Evolutionary conservation across 1,140 invertebrate genomes (phyloP).

Genomic region (Globodera ellingtonae): DNA sequence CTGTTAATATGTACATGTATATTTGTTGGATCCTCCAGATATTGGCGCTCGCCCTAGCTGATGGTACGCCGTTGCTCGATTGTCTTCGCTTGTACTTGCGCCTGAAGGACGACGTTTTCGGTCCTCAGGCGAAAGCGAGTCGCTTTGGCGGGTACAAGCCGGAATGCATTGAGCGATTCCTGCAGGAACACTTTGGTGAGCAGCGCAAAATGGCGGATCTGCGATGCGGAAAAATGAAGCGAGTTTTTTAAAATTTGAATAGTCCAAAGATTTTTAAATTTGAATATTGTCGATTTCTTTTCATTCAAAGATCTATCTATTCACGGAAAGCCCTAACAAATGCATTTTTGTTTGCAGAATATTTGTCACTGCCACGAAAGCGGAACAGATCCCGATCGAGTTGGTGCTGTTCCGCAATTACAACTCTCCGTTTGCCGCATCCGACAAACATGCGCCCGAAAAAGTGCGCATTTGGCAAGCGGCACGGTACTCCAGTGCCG

Average conservation of each 20-base stretch:
- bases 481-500: constrained; percentile 75
- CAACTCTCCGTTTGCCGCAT: constrained; percentile 70
- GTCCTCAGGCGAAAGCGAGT: constrained; percentile 70
- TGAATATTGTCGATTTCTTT: no score
- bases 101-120: constrained; percentile 79
- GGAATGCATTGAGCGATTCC: constrained; percentile 71
- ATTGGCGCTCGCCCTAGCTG: constrained; percentile 76
- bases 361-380: constrained; percentile 85
- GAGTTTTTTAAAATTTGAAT: not conserved
- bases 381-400: constrained; percentile 85
- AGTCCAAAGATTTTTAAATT: not conserved
- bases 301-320: no score
- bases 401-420: constrained; percentile 92
- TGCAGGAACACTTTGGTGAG: constrained; percentile 35
- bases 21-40: constrained; percentile 68
- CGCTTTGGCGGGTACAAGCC: constrained; percentile 16
- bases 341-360: constrained; percentile 67
- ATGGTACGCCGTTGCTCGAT: constrained; percentile 33
- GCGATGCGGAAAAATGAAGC: constrained; percentile 29
- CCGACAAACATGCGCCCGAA: not conserved
- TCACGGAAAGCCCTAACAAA: no score
- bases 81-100: constrained; percentile 45
- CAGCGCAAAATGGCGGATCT: constrained; percentile 25
- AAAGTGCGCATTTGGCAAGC: constrained; percentile 45
- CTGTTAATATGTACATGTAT: no score